Evolutionary conservation across 1,140 invertebrate species (phyloP), one percentile per base, ranked within the genome.

Genomic region (Drosophila carrolli): DNA sequence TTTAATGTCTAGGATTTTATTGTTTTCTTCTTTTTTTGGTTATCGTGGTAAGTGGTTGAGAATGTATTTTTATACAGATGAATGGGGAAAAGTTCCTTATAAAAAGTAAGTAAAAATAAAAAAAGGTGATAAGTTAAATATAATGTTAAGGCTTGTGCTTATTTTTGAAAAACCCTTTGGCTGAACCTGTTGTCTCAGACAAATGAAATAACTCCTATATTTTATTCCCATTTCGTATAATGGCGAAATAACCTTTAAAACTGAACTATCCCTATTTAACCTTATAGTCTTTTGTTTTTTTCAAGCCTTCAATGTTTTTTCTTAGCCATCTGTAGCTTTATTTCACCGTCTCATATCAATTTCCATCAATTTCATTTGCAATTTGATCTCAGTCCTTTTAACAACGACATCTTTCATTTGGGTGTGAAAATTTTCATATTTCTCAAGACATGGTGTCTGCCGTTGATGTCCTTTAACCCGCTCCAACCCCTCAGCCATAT

Each of bases 1-100:
- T 81, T 77, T 63, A 81, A 77, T 81, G 78, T 77, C 38, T 50
- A 32, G 14, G 27, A 51, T n/a, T 58, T 75, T 75, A 58, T 50
- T 57, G 51, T 73, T 77, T 75, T 32, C 13, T 70, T 63, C 27
- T 27, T 13, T 38, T 13, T 51, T 68, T 53, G 51, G 43, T 35
- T 43, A 40, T 29, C 27, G 55, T 41, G 32, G 44, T 38, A 59
- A 59, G 44, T 48, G 44, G 44, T 59, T 53, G 27, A 37, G 0
- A 10, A 19, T 53, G 50, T 35, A 23, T 13, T 41, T n/a, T 41
- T 13, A 5, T 14, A 14, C 40, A 41, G 14, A 41, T 8, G 6
- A 32, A 32, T 32, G 29, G 1, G 29, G 7, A 32, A 32, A 32
- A 32, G 29, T 32, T 32, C 29, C 29, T 8, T 32, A 7, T 8